These are phyloP conservation scores for Acrocephalus arundinaceus DNA, from an alignment of 2,113 vertebrate genomes.

Conservation along the genomic window DNA sequence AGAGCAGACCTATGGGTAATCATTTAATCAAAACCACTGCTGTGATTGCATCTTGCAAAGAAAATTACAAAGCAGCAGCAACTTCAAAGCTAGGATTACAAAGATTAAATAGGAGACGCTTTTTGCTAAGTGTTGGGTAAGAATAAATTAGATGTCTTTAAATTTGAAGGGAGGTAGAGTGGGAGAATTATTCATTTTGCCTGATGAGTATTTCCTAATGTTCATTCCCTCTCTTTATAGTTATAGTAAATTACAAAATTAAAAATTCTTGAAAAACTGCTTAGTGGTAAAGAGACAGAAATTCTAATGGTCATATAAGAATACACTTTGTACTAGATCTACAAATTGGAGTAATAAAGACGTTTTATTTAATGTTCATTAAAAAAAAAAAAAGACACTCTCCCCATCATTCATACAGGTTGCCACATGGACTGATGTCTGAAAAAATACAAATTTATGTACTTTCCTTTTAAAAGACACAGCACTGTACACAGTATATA, in stretches of 20 bases:
- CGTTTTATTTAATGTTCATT: background rate
- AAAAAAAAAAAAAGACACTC: background rate
- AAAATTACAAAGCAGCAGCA: constrained; percentile 65
- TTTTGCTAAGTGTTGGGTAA: constrained; percentile 54
- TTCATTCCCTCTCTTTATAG: constrained; percentile 51
- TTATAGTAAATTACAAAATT: constrained; percentile 45
- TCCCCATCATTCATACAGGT: background rate
- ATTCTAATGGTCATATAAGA: background rate
- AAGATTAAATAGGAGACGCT: constrained; percentile 30
- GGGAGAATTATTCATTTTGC: constrained; percentile 52
- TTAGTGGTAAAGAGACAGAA: background rate
- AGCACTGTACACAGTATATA: background rate
- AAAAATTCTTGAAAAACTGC: constrained; percentile 36
- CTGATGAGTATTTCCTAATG: constrained; percentile 43
- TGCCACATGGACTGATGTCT: background rate
- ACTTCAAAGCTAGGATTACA: constrained; percentile 55
- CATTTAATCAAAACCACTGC: constrained; percentile 70
- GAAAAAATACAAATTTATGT: background rate
- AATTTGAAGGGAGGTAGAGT: constrained; percentile 47
- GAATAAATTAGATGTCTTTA: constrained; percentile 57
- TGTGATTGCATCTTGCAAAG: constrained; percentile 55
- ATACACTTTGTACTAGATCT: background rate
- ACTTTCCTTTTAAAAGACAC: background rate
- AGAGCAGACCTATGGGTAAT: constrained; percentile 50
- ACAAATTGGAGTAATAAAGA: background rate